phyloP scores from a whole-genome alignment of 2,113 vertebrate species.

The Aegithalos caudatus region DNA sequence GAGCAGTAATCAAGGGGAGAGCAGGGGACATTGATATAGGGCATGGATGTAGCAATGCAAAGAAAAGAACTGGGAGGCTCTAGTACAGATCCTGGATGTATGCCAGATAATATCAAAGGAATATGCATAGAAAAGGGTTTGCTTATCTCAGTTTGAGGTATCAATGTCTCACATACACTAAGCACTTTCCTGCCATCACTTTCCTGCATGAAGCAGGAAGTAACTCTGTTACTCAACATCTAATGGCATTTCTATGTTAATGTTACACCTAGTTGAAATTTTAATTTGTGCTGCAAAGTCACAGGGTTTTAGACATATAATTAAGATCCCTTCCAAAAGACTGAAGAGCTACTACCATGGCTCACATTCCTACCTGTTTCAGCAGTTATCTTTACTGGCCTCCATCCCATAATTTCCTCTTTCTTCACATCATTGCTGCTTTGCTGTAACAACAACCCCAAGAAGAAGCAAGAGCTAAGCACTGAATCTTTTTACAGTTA shows the following conservation, averaged over 20 bases:
- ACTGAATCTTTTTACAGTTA: neutral
- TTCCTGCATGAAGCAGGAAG: neutral
- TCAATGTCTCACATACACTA: neutral
- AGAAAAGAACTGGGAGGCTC: neutral
- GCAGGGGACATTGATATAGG: neutral
- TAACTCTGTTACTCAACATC: neutral
- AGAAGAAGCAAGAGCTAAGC: neutral
- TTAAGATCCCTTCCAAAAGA: neutral
- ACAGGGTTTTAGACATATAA: neutral
- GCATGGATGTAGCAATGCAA: neutral
- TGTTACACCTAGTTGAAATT: neutral
- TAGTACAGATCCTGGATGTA: neutral
- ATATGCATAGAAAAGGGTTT: neutral
- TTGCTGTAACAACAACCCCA: neutral
- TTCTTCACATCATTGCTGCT: neutral
- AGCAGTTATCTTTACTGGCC: neutral
- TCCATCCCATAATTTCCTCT: neutral
- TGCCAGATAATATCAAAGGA: neutral
- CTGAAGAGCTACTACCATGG: neutral
- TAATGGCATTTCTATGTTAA: neutral
- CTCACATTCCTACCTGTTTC: neutral
- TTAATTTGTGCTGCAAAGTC: neutral
- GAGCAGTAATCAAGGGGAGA: neutral
- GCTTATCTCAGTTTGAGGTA: neutral
- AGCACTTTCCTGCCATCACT: neutral